These are phyloP conservation scores for Andinoacara biseriatus DNA, from an alignment of 2,113 vertebrate genomes.

Conservation along the genomic window DNA sequence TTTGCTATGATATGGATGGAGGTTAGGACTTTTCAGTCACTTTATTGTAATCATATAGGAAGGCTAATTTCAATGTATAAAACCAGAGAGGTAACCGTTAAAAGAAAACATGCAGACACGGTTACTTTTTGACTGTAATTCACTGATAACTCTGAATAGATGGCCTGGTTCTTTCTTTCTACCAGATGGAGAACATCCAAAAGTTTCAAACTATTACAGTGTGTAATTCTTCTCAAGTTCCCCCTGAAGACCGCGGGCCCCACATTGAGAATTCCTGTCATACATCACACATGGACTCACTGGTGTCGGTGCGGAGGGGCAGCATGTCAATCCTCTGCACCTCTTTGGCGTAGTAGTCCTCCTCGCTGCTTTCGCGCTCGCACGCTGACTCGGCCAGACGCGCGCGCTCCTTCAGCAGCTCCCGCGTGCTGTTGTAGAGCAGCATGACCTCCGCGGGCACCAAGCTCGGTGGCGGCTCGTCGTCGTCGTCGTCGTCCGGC, in stretches of 20 bases:
- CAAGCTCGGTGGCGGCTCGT: slow-evolving; percentile 76
- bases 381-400: slow-evolving; percentile 82
- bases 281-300: slow-evolving; percentile 67
- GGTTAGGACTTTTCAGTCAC: neutral
- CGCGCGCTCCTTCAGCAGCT: slow-evolving; percentile 93
- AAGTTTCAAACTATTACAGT: neutral
- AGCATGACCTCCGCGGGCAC: slow-evolving; percentile 94
- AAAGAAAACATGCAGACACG: neutral
- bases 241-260: neutral
- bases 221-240: neutral
- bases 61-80: neutral
- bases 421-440: slow-evolving; percentile 98
- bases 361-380: slow-evolving; percentile 95
- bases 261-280: neutral
- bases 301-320: slow-evolving; percentile 78
- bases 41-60: neutral
- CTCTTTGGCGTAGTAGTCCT: slow-evolving; percentile 98
- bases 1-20: neutral
- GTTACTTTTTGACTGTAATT: neutral
- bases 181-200: neutral
- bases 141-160: neutral
- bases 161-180: neutral
- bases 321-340: slow-evolving; percentile 97
- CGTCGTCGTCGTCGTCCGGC: slow-evolving; percentile 78
- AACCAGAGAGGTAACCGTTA: too few species aligned